Evolutionary conservation across 2,797 vertebrate genomes (phyloP).

Genomic region (Syndactyla subalaris): DNA sequence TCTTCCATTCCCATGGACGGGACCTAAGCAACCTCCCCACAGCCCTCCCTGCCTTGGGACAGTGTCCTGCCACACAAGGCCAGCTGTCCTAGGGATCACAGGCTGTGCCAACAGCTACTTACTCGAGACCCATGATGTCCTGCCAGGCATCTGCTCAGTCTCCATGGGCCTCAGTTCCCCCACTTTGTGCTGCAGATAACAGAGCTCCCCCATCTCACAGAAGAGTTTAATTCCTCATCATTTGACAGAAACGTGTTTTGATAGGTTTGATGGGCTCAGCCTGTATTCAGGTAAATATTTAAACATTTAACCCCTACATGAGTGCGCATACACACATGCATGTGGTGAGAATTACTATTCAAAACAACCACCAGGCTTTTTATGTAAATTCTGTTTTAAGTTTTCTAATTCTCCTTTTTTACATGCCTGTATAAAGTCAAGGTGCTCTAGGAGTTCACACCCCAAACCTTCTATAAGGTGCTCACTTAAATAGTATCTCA

Average conservation of each 20-base stretch:
- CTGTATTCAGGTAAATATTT: background rate
- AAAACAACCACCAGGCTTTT: background rate
- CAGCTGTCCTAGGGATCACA: background rate
- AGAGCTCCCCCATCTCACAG: background rate
- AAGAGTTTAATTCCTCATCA: background rate
- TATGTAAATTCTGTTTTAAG: background rate
- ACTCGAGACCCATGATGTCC: background rate
- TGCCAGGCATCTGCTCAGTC: background rate
- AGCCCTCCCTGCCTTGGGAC: background rate
- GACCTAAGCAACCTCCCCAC: background rate
- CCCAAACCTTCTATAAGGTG: background rate
- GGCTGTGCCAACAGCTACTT: background rate
- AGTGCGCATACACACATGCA: rapidly evolving
- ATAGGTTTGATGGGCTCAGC: background rate
- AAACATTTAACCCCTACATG: background rate
- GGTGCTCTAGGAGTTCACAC: background rate
- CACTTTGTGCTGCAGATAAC: background rate
- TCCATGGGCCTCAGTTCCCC: background rate
- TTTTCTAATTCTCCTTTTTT: background rate
- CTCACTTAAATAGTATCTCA: background rate
- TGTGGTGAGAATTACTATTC: background rate
- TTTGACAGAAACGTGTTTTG: background rate
- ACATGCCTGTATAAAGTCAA: background rate
- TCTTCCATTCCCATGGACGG: background rate
- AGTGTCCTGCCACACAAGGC: background rate